Evolutionary conservation across 2,888 invertebrate genomes (phyloP), one percentile per base, ranked within the genome.

Genomic region (Bedellia somnulentella): DNA sequence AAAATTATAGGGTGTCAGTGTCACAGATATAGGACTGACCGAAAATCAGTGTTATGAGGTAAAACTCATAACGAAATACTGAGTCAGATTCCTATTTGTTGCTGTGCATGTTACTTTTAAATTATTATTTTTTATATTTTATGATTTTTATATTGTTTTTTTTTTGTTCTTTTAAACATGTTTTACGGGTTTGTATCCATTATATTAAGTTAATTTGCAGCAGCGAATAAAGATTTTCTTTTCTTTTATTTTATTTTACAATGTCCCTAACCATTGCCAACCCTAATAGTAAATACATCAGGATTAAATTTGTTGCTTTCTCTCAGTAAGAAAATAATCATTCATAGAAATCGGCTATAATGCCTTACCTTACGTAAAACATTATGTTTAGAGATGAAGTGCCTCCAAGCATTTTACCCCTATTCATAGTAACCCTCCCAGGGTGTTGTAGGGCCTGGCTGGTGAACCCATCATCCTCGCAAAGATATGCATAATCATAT

Each of bases 331-430:
- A n/a, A n/a, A n/a, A n/a, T n/a, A n/a, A n/a, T n/a, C 15, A 3
- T 14, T 27, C 8, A n/a, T 27, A 5, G 5, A 3, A n/a, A 5
- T 5, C n/a, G 10, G 1, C 27, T n/a, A n/a, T 9, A 26, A 2
- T 15, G 6, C 5, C 11, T 15, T 21, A 27, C 27, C 27, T 57
- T 8, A 78, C 49, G 37, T 70, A 77, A 24, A 77, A 45, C 57
- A 76, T 75, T 15, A 57, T 67, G 43, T 78, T 79, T 12, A 78
- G 42, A 2, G 56, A 51, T 5, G 76, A 70, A 0, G 60, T 57
- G 4, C 79, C 79, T 29, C 79, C 79, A 41, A 79, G 49, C 37
- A 73, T 57, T 39, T 79, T 81, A 0, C 83, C 83, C 11, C 79
- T 57, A 13, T 11, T 10, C 11, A 27, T 3, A 2, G 17, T 17